Base-by-base conservation (phyloP, 2,888 invertebrate genomes). In the Trichogramma evanescens region DNA sequence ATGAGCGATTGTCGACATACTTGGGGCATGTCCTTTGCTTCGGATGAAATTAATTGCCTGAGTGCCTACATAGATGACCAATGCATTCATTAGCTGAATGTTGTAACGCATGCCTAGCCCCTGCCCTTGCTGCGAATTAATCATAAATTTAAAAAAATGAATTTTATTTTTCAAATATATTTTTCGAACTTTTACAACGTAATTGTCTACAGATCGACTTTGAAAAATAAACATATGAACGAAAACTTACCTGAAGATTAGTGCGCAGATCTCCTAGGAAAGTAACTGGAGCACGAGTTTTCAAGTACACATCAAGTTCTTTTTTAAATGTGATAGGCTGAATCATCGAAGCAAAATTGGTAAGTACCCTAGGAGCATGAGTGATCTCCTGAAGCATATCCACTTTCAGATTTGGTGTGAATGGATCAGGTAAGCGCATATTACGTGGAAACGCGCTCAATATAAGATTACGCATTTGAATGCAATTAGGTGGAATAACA, bases 401-500 rank as follows among this genome's bases (percentile, higher is more conserved):
- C 54, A 95, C 91, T 66, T 97, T 97, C 64, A 99, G 80, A 74
- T 97, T 97, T 0, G 96, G 95, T 43, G 97, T 97, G 80, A 99
- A 98, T 0, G 99, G 99, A 81, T 99, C 99, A 0, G 99, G 99
- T 52, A 99, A 82, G 1, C 97, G 84, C 98, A 99, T 99, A 75
- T 94, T 95, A 54, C 97, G 84, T 7, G 99, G 99, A 77, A 97
- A 99, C 3, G 99, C 99, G 4, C 97, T 96, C 64, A 99, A 81
- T 58, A 99, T 96, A 59, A 99, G 83, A 77, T 99, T 99, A 55
- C 99, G 85, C 94, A 99, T 95, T 79, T 93, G 98, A 68, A 99
- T 96, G 80, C 99, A 99, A 78, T 99, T 99, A 4, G 98, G 95
- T 52, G 99, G 98, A 70, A 99, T 98, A 63, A 95, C 96, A 79